Conservation (phyloP, 2,797 vertebrate species). For the Gymnoscopelus braueri region DNA sequence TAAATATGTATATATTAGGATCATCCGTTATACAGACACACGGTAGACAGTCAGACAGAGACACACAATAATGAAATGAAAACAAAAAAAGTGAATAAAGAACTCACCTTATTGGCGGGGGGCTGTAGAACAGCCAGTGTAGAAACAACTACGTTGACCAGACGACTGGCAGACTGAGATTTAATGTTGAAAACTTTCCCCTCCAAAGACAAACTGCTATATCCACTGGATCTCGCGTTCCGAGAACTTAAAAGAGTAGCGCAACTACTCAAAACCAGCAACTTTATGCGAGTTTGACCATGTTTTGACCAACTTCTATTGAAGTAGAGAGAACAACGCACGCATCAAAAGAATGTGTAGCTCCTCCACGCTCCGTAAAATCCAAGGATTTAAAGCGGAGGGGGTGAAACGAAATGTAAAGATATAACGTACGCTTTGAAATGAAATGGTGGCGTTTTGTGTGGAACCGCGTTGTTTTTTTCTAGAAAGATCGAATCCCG, state of each 20-base stretch:
- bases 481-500: no score
- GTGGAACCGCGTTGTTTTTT: background rate
- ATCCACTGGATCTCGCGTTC: background rate
- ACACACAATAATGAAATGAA: conserved; percentile 12
- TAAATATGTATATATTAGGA: no score
- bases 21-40: no score
- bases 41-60: conserved; percentile 16
- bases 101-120: conserved; percentile 66
- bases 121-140: conserved; percentile 54
- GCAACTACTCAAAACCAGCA: conserved; percentile 13
- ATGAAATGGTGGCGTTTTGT: background rate
- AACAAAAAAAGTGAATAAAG: conserved; percentile 6
- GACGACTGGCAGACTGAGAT: conserved; percentile 41
- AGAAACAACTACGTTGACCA: conserved; percentile 7
- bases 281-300: conserved; percentile 45
- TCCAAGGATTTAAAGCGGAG: conserved; percentile 39
- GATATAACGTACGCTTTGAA: background rate
- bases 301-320: conserved; percentile 48
- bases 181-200: conserved; percentile 34
- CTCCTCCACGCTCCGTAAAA: conserved; percentile 32
- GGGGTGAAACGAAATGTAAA: conserved; percentile 3
- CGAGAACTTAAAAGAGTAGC: conserved; percentile 1
- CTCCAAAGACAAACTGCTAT: conserved; percentile 8
- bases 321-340: background rate
- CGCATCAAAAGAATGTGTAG: conserved; percentile 33